Base-by-base conservation (phyloP, 2,113 vertebrate species). In the Theristicus caerulescens region DNA sequence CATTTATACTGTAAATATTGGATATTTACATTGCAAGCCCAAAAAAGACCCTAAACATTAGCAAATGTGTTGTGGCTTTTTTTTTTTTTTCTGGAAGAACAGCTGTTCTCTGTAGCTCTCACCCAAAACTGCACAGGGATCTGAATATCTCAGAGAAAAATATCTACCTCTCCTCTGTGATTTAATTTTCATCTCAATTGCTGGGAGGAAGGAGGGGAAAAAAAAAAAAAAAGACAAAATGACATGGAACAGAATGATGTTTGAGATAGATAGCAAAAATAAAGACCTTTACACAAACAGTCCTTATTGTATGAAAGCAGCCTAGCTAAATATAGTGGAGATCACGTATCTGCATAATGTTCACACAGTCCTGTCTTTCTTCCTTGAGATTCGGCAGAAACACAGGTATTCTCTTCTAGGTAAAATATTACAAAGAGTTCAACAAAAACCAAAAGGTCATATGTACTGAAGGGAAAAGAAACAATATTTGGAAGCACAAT, bases 191-290 rank as follows among this genome's bases (percentile, higher is more conserved):
- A 10, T 46, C 46, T 69, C 64, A 76, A 0, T 67, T 65, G 44
- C 34, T 76, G 27, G 21, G 29, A 70, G 15, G 20, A 66, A 49
- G 26, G 9, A 3, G 20, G 3, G 13, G 5, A 20, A 6, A 0
- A 13, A 7, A 6, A 0, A n/a, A 7, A 8, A 71, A 32, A 7
- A 54, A 64, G 36, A 26, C 1, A n/a, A 81, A 58, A 34, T 1
- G 10, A 46, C 14, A 25, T 10, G 13, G 21, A 65, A 86, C 34
- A 79, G 27, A 65, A 79, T 29, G 3, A 65, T 46, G 26, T 40
- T 46, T 79, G 46, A 82, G 25, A 67, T 0, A 62, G 32, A 46
- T 5, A 90, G 49, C 14, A 89, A 74, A 83, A 92, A 70, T 16
- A 58, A 72, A 70, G 59, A 78, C 3, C 20, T 57, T 82, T 64